Conservation (phyloP, 2,113 vertebrate genomes). For the Pluvianellus socialis region DNA sequence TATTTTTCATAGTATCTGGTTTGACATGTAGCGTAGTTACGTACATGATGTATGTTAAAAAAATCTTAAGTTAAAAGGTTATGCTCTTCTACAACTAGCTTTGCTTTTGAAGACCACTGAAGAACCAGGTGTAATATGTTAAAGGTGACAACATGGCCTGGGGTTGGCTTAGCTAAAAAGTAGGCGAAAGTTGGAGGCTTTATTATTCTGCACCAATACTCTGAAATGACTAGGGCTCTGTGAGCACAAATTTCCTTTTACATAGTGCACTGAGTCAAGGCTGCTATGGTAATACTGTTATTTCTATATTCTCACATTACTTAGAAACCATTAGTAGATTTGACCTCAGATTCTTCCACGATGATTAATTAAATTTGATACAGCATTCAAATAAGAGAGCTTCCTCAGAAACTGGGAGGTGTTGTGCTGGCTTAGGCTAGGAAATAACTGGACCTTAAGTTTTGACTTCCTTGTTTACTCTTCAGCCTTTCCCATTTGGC, state of each 20-base stretch:
- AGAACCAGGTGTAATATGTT: background rate
- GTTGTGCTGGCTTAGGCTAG: background rate
- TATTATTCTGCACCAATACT: background rate
- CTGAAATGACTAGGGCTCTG: background rate
- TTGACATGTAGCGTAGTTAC: background rate
- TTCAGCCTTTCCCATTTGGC: background rate
- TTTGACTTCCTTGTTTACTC: background rate
- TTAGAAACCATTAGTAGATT: background rate
- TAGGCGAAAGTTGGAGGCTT: background rate
- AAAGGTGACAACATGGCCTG: background rate
- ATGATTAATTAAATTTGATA: background rate
- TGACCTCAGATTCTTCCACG: background rate
- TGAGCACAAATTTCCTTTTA: background rate
- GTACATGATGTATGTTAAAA: background rate
- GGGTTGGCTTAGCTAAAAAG: background rate
- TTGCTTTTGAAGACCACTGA: background rate
- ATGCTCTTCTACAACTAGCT: background rate
- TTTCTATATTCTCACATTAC: background rate
- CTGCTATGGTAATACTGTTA: background rate
- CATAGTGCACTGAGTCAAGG: too few species aligned
- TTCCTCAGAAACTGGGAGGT: background rate
- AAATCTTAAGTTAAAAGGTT: background rate
- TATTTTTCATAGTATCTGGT: background rate
- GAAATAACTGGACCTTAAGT: background rate
- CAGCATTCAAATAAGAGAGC: background rate